A percentile compares a stretch with the other conserved stretches of the same genome.
Conservation (phyloP, 1,140 invertebrate species). For the Holotrichia oblita region DNA sequence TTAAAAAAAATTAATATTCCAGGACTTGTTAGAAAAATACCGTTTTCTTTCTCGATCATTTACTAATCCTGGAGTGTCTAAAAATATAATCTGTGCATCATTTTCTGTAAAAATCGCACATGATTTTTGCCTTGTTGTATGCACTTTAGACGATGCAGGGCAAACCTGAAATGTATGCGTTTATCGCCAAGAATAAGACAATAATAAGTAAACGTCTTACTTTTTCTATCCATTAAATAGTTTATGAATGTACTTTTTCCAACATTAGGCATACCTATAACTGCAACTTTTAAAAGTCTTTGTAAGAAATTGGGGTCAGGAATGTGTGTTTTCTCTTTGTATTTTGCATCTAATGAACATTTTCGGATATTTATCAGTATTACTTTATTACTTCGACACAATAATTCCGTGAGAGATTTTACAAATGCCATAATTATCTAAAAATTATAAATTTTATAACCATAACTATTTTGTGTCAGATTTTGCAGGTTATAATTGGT, state of each 20-base stretch:
- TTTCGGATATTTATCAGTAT: constrained; percentile 11
- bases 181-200: constrained; percentile 41
- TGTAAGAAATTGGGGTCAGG: neutral
- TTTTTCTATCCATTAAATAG: constrained; percentile 78
- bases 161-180: constrained; percentile 73
- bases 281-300: constrained; percentile 81
- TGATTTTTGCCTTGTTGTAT: constrained; percentile 83
- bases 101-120: constrained; percentile 76
- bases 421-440: neutral
- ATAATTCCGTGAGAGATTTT: neutral
- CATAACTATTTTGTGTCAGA: no score
- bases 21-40: constrained; percentile 58
- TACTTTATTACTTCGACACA: neutral
- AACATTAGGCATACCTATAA: constrained; percentile 90
- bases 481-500: no score
- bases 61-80: constrained; percentile 88
- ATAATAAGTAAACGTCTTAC: constrained; percentile 63
- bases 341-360: neutral
- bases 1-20: neutral
- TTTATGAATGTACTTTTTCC: constrained; percentile 97
- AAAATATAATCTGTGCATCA: constrained; percentile 86
- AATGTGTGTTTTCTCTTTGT: neutral
- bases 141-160: constrained; percentile 86
- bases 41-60: constrained; percentile 72
- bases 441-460: neutral